A percentile compares a stretch with the other conserved stretches of the same genome.
Conservation (phyloP, 2,797 vertebrate species). For the Arnoldichthys spilopterus region DNA sequence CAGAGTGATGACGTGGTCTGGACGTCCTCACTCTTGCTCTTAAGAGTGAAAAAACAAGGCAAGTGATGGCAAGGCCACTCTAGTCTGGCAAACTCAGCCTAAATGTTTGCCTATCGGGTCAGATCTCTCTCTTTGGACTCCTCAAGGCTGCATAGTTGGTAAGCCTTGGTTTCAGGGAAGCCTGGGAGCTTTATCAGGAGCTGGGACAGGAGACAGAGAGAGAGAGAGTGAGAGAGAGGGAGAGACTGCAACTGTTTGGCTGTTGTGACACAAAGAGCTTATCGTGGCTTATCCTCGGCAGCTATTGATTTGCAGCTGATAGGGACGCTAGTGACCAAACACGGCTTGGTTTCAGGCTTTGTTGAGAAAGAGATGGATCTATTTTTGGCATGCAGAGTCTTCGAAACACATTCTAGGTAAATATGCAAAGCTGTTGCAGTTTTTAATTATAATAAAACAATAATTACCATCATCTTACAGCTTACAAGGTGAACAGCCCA, state of each 20-base stretch:
- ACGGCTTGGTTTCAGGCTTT: constrained; percentile 29
- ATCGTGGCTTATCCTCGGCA: constrained; percentile 39
- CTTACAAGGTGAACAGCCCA: neutral
- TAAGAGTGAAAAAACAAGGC: constrained; percentile 45
- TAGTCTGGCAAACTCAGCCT: constrained; percentile 36
- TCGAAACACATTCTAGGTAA: neutral
- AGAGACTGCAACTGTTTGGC: constrained; percentile 41
- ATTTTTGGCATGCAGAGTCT: neutral
- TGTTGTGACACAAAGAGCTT: constrained; percentile 52
- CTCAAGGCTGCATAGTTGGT: constrained; percentile 47
- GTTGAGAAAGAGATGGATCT: constrained; percentile 26
- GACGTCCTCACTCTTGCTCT: constrained; percentile 22
- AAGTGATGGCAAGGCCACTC: constrained; percentile 32
- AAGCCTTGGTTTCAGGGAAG: constrained; percentile 51
- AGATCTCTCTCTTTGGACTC: constrained; percentile 27
- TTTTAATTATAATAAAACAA: neutral
- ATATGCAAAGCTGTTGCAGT: neutral
- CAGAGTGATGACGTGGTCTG: constrained; percentile 36
- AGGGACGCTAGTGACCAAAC: constrained; percentile 43
- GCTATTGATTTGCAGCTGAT: constrained; percentile 45
- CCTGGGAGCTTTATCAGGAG: constrained; percentile 33
- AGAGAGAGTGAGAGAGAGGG: neutral
- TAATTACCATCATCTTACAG: no score
- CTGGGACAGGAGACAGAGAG: neutral
- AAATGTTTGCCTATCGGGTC: constrained; percentile 43